phyloP scores from a whole-genome alignment of 2,888 invertebrate species.

The Eilema sororculum region DNA sequence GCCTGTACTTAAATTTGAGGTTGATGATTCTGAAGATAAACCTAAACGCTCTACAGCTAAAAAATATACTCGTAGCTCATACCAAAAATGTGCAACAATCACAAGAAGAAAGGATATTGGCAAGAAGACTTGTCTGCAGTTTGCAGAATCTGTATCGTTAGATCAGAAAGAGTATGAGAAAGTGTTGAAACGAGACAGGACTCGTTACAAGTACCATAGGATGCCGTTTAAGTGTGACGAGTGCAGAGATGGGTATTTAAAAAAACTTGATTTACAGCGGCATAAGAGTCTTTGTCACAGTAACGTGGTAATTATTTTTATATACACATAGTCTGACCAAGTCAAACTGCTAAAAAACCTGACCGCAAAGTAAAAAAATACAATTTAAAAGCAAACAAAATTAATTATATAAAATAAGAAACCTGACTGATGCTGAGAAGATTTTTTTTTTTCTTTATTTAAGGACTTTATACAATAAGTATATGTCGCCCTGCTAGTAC shows the following conservation, averaged over 20 bases:
- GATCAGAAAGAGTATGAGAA: constrained; percentile 50
- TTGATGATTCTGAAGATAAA: background rate
- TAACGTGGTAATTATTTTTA: constrained; percentile 46
- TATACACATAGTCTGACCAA: background rate
- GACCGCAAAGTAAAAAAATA: too few species aligned
- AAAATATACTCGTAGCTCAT: background rate
- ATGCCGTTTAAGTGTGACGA: constrained; percentile 23
- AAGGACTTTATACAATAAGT: too few species aligned
- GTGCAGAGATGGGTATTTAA: constrained; percentile 49
- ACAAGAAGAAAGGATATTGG: constrained; percentile 12
- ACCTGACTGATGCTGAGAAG: too few species aligned
- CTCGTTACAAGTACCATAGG: constrained; percentile 7
- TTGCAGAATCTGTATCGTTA: constrained; percentile 42
- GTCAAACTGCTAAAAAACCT: background rate
- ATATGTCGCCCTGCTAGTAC: too few species aligned
- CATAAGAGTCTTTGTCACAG: constrained; percentile 59
- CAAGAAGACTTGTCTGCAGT: constrained; percentile 5
- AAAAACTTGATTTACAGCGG: constrained; percentile 48
- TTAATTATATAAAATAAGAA: too few species aligned
- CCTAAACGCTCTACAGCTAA: background rate
- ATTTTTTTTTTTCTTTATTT: too few species aligned
- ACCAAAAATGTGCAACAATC: constrained; percentile 19
- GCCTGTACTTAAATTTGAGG: constrained; percentile 24
- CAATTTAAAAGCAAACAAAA: too few species aligned
- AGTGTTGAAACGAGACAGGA: constrained; percentile 36